These are phyloP conservation scores for Leucozona laternaria DNA, from an alignment of 2,888 invertebrate species.

Conservation along the genomic window DNA sequence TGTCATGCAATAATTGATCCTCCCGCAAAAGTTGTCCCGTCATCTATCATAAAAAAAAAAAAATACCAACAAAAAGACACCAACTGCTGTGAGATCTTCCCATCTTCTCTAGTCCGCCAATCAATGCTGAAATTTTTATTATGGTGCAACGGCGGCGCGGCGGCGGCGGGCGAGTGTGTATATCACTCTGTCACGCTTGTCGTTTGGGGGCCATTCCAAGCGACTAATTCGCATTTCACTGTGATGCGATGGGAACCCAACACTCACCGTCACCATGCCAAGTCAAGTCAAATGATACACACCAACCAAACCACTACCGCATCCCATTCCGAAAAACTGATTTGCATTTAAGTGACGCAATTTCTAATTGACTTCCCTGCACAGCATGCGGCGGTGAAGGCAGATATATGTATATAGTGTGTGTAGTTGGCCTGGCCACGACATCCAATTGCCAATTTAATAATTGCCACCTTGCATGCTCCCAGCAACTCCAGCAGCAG, in stretches of 20 bases:
- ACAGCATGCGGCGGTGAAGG: not conserved
- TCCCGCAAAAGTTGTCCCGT: conserved; percentile 34
- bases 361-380: conserved; percentile 67
- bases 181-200: conserved; percentile 67
- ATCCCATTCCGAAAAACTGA: conserved; percentile 54
- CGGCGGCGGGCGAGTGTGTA: not conserved
- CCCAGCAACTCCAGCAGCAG: conserved; percentile 29
- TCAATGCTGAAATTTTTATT: conserved; percentile 21
- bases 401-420: not conserved
- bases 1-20: conserved; percentile 24
- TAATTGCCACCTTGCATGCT: conserved; percentile 71
- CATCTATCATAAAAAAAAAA: conserved; percentile 9
- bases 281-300: conserved; percentile 17
- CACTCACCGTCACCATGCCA: not conserved
- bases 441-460: conserved; percentile 68
- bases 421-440: conserved; percentile 49
- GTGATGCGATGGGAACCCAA: conserved; percentile 59
- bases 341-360: conserved; percentile 75
- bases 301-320: conserved; percentile 27
- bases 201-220: conserved; percentile 66
- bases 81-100: conserved; percentile 59
- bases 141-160: not conserved
- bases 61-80: conserved; percentile 32
- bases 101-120: conserved; percentile 42
- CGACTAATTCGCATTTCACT: conserved; percentile 60